phyloP scores from a whole-genome alignment of 2,797 vertebrate species.

The Urocyon cinereoargenteus region DNA sequence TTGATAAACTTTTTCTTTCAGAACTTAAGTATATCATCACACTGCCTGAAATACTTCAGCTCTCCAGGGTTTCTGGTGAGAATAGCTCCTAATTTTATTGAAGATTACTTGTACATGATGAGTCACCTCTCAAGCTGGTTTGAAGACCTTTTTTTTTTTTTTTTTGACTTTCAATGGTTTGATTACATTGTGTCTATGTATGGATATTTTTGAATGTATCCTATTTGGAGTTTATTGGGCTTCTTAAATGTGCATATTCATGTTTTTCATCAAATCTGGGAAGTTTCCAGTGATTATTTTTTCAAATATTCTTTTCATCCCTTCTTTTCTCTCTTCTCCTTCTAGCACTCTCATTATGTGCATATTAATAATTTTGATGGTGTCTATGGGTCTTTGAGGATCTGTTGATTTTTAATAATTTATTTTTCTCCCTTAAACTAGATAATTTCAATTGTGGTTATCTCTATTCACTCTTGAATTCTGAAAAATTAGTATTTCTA shows the following conservation, averaged over 20 bases:
- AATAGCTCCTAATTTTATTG: background rate
- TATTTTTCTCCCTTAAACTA: background rate
- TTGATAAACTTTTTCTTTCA: background rate
- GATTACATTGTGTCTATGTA: background rate
- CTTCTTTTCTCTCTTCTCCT: background rate
- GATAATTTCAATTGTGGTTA: background rate
- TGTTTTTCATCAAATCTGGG: background rate
- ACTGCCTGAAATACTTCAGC: background rate
- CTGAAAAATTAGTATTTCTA: background rate
- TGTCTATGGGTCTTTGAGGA: background rate
- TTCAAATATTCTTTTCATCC: background rate
- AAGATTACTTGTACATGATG: background rate
- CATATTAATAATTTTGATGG: background rate
- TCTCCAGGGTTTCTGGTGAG: background rate
- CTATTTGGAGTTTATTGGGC: background rate
- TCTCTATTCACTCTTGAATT: background rate
- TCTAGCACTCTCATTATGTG: background rate
- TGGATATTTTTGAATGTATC: background rate
- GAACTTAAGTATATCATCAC: background rate
- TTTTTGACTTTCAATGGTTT: background rate
- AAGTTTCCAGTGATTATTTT: background rate
- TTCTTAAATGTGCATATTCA: background rate
- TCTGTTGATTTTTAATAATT: background rate
- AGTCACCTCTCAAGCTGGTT: background rate
- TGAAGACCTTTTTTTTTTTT: background rate